Conservation (phyloP, 1,140 invertebrate genomes). For the Trichoplusia ni region DNA sequence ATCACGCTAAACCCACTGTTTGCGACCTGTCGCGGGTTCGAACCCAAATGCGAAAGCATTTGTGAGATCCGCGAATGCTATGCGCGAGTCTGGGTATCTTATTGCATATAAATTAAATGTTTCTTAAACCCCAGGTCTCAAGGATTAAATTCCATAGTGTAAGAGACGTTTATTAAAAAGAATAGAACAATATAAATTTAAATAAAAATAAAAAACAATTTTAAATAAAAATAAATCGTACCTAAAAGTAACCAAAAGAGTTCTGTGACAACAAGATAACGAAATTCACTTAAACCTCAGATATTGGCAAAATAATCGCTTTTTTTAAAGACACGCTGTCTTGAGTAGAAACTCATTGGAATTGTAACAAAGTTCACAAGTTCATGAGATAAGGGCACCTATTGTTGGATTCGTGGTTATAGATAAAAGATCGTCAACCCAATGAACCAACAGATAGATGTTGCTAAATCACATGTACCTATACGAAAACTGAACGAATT, state of each 20-base stretch:
- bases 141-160: no score
- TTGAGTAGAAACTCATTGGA: constrained; percentile 14
- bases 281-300: constrained; percentile 28
- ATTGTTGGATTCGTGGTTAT: constrained; percentile 22
- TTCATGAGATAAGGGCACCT: constrained; percentile 28
- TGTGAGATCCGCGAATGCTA: no score
- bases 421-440: constrained; percentile 19
- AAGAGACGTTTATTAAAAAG: no score
- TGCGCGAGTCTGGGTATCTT: no score
- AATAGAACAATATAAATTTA: neutral
- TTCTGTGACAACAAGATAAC: constrained; percentile 15
- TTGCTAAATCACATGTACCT: constrained; percentile 32
- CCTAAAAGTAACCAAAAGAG: constrained; percentile 22
- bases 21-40: no score
- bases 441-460: constrained; percentile 11
- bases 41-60: no score
- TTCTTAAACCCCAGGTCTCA: no score
- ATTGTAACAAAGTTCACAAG: constrained; percentile 35
- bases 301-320: constrained; percentile 1
- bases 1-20: no score
- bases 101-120: no score
- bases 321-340: neutral
- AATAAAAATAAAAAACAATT: neutral
- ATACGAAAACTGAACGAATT: neutral
- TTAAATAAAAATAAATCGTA: constrained; percentile 16